Percentiles rank a stretch among this genome's conserved stretches.
Conservation (phyloP, 2,797 vertebrate genomes). For the Typhlichthys subterraneus region DNA sequence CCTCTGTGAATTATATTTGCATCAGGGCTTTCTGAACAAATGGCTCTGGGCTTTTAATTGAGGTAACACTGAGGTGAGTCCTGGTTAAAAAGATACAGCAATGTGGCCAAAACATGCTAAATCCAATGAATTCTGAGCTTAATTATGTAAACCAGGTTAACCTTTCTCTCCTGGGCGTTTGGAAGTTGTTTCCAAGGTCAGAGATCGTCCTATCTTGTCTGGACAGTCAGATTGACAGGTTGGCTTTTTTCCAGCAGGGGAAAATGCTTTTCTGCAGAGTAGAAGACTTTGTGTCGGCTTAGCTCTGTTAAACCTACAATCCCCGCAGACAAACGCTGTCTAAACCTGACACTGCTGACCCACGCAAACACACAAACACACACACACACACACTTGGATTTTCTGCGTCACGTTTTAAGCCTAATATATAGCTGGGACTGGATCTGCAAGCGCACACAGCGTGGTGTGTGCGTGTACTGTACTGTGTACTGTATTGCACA, state of each 20-base stretch:
- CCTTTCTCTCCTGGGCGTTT: conserved; percentile 42
- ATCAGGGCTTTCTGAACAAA: too few species aligned
- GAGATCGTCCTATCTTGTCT: conserved; percentile 64
- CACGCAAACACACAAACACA: conserved; percentile 40
- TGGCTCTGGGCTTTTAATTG: background rate
- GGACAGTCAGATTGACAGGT: conserved; percentile 56
- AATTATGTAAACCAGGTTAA: conserved; percentile 41
- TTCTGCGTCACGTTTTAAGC: too few species aligned
- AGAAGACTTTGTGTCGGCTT: conserved; percentile 73
- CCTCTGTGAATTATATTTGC: too few species aligned
- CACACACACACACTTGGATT: conserved; percentile 2
- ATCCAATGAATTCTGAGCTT: conserved; percentile 25
- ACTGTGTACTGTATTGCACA: too few species aligned
- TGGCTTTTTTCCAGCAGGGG: conserved; percentile 50
- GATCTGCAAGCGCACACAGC: too few species aligned
- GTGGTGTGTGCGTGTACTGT: too few species aligned
- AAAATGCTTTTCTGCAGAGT: conserved; percentile 72
- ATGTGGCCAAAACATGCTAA: conserved; percentile 10
- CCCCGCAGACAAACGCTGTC: conserved; percentile 69
- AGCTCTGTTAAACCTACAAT: conserved; percentile 75
- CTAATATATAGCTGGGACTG: too few species aligned
- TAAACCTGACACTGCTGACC: conserved; percentile 75
- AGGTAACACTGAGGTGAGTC: conserved; percentile 15
- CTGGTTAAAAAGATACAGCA: background rate
- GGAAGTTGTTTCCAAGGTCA: conserved; percentile 61